A percentile compares a stretch with the other conserved stretches of the same genome.
Conservation (phyloP, 2,113 vertebrate genomes). For the Rhinichthys klamathensis region DNA sequence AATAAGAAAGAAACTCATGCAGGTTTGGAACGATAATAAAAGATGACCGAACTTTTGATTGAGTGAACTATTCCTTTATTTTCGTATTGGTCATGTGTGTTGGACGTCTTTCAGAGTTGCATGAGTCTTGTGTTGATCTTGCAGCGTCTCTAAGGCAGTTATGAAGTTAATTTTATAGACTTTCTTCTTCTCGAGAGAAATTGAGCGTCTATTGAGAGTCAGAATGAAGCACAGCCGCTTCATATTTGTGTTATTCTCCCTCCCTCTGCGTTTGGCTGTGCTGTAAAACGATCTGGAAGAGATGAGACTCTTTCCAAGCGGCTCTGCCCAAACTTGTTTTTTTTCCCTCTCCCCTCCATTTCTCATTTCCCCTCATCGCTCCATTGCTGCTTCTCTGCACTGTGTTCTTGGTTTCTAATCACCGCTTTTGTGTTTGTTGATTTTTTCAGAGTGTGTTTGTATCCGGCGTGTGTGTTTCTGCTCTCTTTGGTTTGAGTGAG, state of each 20-base stretch:
- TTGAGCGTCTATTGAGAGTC: slow-evolving; percentile 6
- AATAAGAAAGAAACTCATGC: background rate
- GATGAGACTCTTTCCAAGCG: slow-evolving; percentile 37
- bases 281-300: slow-evolving; percentile 24
- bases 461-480: background rate
- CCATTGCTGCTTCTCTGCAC: slow-evolving; percentile 8
- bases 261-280: slow-evolving; percentile 19
- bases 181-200: slow-evolving; percentile 26
- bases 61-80: background rate
- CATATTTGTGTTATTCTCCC: slow-evolving; percentile 36
- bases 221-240: slow-evolving; percentile 30
- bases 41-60: background rate
- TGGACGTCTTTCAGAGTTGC: background rate
- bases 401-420: slow-evolving; percentile 42
- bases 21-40: background rate
- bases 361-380: background rate
- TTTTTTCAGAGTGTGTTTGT: slow-evolving; percentile 28
- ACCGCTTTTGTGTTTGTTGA: slow-evolving; percentile 35
- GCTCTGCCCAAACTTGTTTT: background rate
- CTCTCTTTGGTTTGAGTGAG: slow-evolving; percentile 13
- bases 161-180: slow-evolving; percentile 11
- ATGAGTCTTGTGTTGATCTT: background rate
- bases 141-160: slow-evolving; percentile 24
- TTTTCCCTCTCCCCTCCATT: background rate
- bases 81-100: background rate